A percentile compares a stretch with the other conserved stretches of the same genome.
These are phyloP conservation scores for Nomada flava DNA, from an alignment of 2,888 invertebrate species.

Conservation along the genomic window DNA sequence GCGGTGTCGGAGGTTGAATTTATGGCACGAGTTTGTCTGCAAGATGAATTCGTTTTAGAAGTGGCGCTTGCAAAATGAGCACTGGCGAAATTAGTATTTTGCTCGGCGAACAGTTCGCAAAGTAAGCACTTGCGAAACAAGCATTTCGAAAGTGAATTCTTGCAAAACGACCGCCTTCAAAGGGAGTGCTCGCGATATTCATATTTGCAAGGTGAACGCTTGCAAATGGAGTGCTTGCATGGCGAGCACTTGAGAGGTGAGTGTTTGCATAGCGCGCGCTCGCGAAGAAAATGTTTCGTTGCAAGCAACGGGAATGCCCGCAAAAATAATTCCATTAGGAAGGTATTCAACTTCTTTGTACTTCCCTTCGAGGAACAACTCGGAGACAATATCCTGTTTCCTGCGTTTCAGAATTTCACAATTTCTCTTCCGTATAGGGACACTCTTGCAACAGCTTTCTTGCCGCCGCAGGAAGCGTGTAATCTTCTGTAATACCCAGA, in stretches of 20 bases:
- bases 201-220: too few species aligned
- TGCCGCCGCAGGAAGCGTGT: constrained; percentile 27
- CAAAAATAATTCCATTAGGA: background rate
- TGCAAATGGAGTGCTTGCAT: too few species aligned
- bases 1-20: background rate
- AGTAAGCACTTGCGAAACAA: background rate
- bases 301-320: too few species aligned
- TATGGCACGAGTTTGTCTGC: background rate
- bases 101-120: background rate
- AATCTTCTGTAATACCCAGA: constrained; percentile 26
- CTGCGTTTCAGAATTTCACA: background rate
- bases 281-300: too few species aligned
- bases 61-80: too few species aligned
- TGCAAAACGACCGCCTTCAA: too few species aligned
- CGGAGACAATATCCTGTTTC: constrained; percentile 2
- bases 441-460: background rate
- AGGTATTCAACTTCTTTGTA: background rate
- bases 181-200: too few species aligned
- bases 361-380: background rate
- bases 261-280: too few species aligned
- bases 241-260: too few species aligned
- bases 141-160: too few species aligned
- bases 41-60: background rate
- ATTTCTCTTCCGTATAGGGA: background rate
- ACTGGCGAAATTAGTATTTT: too few species aligned